Base-by-base conservation (phyloP, 35 echinoderm and acorn worm species). In the Ophiothrix spiculata region DNA sequence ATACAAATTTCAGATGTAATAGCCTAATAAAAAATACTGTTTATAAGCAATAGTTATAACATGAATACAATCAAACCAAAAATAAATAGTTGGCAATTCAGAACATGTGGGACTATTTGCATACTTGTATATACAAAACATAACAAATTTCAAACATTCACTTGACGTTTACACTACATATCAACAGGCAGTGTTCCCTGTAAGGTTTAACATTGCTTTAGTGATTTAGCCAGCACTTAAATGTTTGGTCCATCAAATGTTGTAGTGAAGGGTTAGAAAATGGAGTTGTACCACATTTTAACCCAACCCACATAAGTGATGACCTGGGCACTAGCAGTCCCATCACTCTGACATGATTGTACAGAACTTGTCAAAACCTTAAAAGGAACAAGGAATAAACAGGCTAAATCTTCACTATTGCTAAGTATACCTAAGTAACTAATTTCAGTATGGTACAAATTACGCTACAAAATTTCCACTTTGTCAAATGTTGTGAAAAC, bases 71-170 rank as follows among this genome's bases (percentile, higher is more conserved):
- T 25, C 60, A 69, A 69, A 69, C 60, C 4, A 15, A 69, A 25
- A 69, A 69, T 69, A 69, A 69, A 54, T 54, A 54, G 29, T 69
- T 69, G 60, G 60, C 60, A 69, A 69, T 69, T 69, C 29, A 69
- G 60, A 69, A 12, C n/a, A n/a, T n/a, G n/a, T 69, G 60, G 4
- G 25, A 69, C 60, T 25, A 4, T 11, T 69, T 69, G 60, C 60
- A 69, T 69, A 69, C 60, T 69, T 69, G 1, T 69, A 69, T 69
- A 69, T 69, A 69, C 60, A 69, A 69, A 69, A 69, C 60, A 69
- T 69, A n/a, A 69, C 60, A 69, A n/a, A 25, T 69, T 69, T 25
- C 60, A 69, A 69, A 69, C 60, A 69, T 69, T 2, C 23, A 69
- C 3, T 54, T 8, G 17, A 69, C 23, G 60, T 69, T 69, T 6